Evolutionary conservation across 2,888 invertebrate species (phyloP).

Genomic region (Muschampia plurimacula): DNA sequence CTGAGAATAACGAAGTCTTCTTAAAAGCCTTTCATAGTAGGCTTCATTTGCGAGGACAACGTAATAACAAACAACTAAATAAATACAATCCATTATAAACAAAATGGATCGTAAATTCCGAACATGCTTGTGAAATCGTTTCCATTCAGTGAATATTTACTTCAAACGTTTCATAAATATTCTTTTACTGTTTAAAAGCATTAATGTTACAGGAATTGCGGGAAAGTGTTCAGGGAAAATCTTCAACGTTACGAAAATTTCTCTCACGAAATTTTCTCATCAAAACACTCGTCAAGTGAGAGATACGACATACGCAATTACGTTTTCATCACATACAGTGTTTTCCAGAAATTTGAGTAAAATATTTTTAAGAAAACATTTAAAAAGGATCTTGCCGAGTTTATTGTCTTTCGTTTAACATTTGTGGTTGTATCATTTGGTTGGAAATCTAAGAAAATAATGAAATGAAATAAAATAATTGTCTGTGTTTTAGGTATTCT

Average conservation of each 20-base stretch:
- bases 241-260: conserved; percentile 35
- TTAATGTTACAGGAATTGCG: conserved; percentile 31
- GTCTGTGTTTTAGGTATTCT: neutral
- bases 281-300: conserved; percentile 62
- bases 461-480: neutral
- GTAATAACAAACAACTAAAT: conserved; percentile 16
- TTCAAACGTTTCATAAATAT: conserved; percentile 37
- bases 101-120: conserved; percentile 33
- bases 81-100: conserved; percentile 32
- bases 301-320: conserved; percentile 56
- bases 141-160: conserved; percentile 33
- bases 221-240: conserved; percentile 15
- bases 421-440: neutral
- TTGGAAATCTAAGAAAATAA: neutral
- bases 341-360: conserved; percentile 23
- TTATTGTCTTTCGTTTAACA: conserved; percentile 15
- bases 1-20: conserved; percentile 11
- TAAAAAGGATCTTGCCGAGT: neutral
- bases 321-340: conserved; percentile 59
- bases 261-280: conserved; percentile 54
- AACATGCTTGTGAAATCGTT: conserved; percentile 33
- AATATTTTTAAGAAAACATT: conserved; percentile 8
- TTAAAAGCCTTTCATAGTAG: conserved; percentile 8
- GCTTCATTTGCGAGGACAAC: conserved; percentile 16
- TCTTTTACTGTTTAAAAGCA: conserved; percentile 37